phyloP scores from a whole-genome alignment of 2,888 invertebrate genomes.

The Drosophila percnosoma region DNA sequence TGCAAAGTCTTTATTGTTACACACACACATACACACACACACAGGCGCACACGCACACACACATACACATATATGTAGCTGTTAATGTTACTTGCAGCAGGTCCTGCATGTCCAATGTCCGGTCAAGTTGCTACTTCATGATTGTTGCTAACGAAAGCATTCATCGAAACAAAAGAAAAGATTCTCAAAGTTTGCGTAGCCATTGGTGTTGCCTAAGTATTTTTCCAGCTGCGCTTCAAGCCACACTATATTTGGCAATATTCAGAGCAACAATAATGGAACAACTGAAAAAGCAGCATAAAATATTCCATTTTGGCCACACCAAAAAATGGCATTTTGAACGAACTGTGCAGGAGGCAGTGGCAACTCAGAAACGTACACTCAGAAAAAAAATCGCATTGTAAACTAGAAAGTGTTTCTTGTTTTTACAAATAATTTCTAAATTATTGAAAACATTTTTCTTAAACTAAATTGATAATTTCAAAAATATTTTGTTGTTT shows the following conservation, averaged over 20 bases:
- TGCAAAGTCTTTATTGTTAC: conserved; percentile 10
- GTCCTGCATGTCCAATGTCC: conserved; percentile 1
- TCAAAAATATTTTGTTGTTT: neutral
- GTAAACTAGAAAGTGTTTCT: neutral
- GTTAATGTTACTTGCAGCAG: neutral
- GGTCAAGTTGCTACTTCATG: conserved; percentile 14
- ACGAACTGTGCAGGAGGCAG: conserved; percentile 6
- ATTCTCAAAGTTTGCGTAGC: conserved; percentile 14
- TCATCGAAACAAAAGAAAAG: conserved; percentile 15
- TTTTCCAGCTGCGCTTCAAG: conserved; percentile 5
- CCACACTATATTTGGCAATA: neutral
- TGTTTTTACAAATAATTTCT: neutral
- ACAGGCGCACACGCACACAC: neutral
- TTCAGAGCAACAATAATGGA: conserved; percentile 7
- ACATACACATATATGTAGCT: neutral
- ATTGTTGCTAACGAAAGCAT: conserved; percentile 5
- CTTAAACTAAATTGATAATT: neutral
- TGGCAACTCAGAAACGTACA: neutral
- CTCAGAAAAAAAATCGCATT: neutral
- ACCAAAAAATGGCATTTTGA: conserved; percentile 9
- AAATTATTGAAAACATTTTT: neutral
- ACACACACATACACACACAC: neutral
- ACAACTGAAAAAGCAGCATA: conserved; percentile 8
- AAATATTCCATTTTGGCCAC: conserved; percentile 2
- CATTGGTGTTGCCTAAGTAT: conserved; percentile 18